phyloP scores from a whole-genome alignment of 2,888 invertebrate genomes.

The Acrocera orbiculus region DNA sequence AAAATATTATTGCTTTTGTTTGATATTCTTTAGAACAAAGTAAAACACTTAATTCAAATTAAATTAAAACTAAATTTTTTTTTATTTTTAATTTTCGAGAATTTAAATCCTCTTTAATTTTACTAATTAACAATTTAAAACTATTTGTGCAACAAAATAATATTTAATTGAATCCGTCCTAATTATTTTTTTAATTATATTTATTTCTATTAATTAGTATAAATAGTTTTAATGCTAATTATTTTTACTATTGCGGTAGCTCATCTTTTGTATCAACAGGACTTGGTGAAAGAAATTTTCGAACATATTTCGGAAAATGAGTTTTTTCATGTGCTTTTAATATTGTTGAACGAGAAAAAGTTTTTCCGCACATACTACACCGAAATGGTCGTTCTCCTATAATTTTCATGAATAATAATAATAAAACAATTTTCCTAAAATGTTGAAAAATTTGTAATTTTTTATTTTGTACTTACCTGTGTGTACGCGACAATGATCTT shows the following conservation, averaged over 20 bases:
- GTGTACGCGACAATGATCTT: constrained; percentile 84
- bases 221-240: neutral
- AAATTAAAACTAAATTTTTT: no score
- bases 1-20: no score
- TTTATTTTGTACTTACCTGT: constrained; percentile 43
- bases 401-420: constrained; percentile 16
- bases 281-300: constrained; percentile 75
- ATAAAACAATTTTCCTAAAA: neutral
- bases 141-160: no score
- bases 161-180: no score
- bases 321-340: constrained; percentile 86
- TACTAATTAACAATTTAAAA: no score
- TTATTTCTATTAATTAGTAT: no score
- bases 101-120: no score
- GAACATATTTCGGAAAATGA: constrained; percentile 79
- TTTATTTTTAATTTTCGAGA: no score
- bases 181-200: no score
- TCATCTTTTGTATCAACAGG: constrained; percentile 71
- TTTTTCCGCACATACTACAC: constrained; percentile 76
- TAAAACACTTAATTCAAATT: no score
- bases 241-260: constrained; percentile 47
- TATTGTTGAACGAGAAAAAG: constrained; percentile 78
- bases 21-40: no score
- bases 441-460: neutral
- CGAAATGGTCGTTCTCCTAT: constrained; percentile 72